Evolutionary conservation across 2,113 vertebrate genomes (phyloP), one percentile per base, ranked within the genome.

Genomic region (Takifugu bimaculatus): DNA sequence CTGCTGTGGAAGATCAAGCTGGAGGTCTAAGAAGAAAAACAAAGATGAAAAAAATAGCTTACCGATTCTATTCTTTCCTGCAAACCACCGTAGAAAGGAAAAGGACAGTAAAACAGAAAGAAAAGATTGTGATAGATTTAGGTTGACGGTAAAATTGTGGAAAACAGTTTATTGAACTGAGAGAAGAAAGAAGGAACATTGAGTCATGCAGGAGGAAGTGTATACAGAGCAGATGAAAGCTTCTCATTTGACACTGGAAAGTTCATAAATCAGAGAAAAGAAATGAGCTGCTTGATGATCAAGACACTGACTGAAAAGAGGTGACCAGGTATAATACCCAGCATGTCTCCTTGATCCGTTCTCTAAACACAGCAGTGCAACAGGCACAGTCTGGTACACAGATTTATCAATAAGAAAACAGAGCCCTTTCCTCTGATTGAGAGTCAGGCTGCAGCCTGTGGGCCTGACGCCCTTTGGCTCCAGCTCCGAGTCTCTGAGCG

Each of bases 61-160:
- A 93, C 92, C 92, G 72, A 94, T 91, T 91, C 85, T 91, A 90
- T 92, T 93, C 86, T 88, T 80, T 84, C 92, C 92, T 93, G 90
- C 72, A 74, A 89, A 91, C 81, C 83, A 64, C 77, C 85, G 89
- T 1, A 85, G 78, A 87, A 81, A 87, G 82, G 86, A 82, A 81
- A 78, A 81, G 83, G 81, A 78, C 79, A 81, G 45, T 15, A 49
- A 49, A 42, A 70, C 63, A 25, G 61, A 68, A 45, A 68, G 51
- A 13, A 78, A 62, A 66, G 28, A 50, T 28, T 48, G 54, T 50
- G 15, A 15, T 29, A 13, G 48, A 35, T 42, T 7, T 29, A 15
- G 20, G 29, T 26, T 45, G 45, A 61, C 3, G 50, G 50, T 45
- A 26, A n/a, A 47, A 6, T 43, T 20, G 51, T n/a, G 14, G 47